Base-by-base conservation (phyloP, 2,888 invertebrate genomes). In the Ectropis crepuscularia region DNA sequence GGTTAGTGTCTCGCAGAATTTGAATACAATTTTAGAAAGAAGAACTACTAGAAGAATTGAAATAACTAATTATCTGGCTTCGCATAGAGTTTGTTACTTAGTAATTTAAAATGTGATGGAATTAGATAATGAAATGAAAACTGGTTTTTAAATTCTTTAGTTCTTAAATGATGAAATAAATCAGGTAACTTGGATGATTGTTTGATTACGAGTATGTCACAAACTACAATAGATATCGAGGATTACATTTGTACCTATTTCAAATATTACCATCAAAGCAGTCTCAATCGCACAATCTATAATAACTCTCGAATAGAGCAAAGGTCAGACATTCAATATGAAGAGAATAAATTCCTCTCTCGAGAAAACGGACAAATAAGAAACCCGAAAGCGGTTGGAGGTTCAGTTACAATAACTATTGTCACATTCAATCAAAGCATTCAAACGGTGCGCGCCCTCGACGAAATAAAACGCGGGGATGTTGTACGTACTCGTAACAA, bases 341-440 rank as follows among this genome's bases (percentile, higher is more conserved):
- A 79, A 72, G 64, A 77, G 74, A 77, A 80, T 79, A 82, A 78
- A 81, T 79, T 74, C 74, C 74, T 76, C 76, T 77, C 76, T 61
- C 62, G 74, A 75, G 79, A 76, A 76, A 74, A 76, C 79, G 77
- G 72, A 79, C 76, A 75, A 77, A 80, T 80, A 79, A 83, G 77
- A 79, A 80, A 79, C 73, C 79, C 74, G 73, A 80, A 81, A 78
- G 76, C 74, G 76, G 77, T 76, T 77, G 74, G 80, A 78, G 78
- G 76, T 79, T 82, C 83, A 74, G 82, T 88, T 82, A 88, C 90
- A 87, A 88, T 88, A 84, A 89, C 89, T 85, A 88, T 87, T 87
- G 89, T 90, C 89, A 89, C 89, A 88, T 90, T 90, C 90, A 90
- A 90, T 91, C 90, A 89, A 88, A 87, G 84, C 82, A 84, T 86